phyloP scores from a whole-genome alignment of 1,140 invertebrate genomes.

The Aphelinus atriplicis region DNA sequence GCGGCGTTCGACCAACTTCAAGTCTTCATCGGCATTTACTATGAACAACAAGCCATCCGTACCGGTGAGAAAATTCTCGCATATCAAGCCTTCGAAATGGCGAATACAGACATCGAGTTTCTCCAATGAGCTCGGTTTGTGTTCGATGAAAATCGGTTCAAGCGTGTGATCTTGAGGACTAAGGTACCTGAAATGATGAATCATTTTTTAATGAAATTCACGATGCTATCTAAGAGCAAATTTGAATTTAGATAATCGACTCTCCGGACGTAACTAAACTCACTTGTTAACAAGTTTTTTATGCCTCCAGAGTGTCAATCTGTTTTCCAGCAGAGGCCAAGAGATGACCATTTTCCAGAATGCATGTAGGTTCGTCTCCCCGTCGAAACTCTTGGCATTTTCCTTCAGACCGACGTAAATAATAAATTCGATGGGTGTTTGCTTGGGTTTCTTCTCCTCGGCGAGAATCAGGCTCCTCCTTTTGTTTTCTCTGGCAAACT shows the following conservation, averaged over 20 bases:
- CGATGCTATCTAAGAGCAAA: too few species aligned
- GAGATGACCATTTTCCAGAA: conserved; percentile 78
- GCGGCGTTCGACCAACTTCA: conserved; percentile 44
- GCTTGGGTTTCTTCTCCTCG: neutral
- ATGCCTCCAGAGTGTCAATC: conserved; percentile 50
- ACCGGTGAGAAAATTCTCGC: conserved; percentile 49
- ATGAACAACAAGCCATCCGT: conserved; percentile 58
- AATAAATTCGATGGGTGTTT: conserved; percentile 50
- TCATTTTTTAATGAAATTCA: too few species aligned
- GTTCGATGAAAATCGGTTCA: conserved; percentile 55
- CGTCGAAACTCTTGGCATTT: conserved; percentile 48
- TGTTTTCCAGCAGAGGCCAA: conserved; percentile 62
- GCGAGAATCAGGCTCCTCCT: conserved; percentile 13
- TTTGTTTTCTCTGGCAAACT: conserved; percentile 60
- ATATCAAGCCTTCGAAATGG: conserved; percentile 53
- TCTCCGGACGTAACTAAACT: neutral
- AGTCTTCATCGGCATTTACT: conserved; percentile 48
- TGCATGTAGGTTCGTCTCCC: conserved; percentile 54
- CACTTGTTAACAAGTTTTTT: conserved; percentile 51
- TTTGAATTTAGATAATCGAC: too few species aligned
- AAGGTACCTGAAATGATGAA: conserved; percentile 46
- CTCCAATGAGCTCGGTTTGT: conserved; percentile 53
- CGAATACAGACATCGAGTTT: conserved; percentile 55
- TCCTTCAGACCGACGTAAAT: conserved; percentile 57
- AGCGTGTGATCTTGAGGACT: conserved; percentile 46